phyloP scores from a whole-genome alignment of 2,888 invertebrate species.

The Leptopilina drosophilae region DNA sequence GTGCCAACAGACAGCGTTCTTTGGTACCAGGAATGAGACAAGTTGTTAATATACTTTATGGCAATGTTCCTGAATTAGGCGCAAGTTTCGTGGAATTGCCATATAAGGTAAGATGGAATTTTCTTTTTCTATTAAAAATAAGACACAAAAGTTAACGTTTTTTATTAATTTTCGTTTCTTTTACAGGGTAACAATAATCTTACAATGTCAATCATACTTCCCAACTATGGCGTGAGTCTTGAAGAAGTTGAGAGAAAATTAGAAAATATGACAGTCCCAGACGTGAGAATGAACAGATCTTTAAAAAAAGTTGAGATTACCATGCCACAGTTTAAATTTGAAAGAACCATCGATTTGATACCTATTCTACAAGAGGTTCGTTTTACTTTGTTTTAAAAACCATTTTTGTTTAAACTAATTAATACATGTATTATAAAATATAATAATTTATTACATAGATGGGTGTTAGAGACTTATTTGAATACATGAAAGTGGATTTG shows the following conservation, averaged over 20 bases:
- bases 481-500: not conserved
- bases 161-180: slow-evolving; percentile 13
- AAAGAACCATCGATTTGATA: slow-evolving; percentile 84
- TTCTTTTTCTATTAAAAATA: too few species aligned
- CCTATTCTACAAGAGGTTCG: slow-evolving; percentile 81
- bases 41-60: slow-evolving; percentile 70
- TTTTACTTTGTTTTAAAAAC: slow-evolving; percentile 74
- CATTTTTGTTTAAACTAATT: not conserved
- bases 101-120: not conserved
- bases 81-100: not conserved
- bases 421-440: not conserved
- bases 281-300: slow-evolving; percentile 77
- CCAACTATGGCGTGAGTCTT: slow-evolving; percentile 82
- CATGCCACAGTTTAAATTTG: slow-evolving; percentile 89
- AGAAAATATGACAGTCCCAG: slow-evolving; percentile 78
- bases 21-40: slow-evolving; percentile 79
- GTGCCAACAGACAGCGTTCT: slow-evolving; percentile 72
- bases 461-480: not conserved
- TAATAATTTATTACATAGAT: not conserved
- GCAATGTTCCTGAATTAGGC: not conserved
- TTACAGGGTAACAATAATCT: slow-evolving; percentile 79
- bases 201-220: slow-evolving; percentile 87
- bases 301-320: slow-evolving; percentile 79
- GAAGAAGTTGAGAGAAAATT: slow-evolving; percentile 81
- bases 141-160: too few species aligned